Percentiles rank a stretch among this genome's conserved stretches.
These are phyloP conservation scores for Caenorhabditis inopinata DNA, from an alignment of 1,140 invertebrate species.

Conservation along the genomic window DNA sequence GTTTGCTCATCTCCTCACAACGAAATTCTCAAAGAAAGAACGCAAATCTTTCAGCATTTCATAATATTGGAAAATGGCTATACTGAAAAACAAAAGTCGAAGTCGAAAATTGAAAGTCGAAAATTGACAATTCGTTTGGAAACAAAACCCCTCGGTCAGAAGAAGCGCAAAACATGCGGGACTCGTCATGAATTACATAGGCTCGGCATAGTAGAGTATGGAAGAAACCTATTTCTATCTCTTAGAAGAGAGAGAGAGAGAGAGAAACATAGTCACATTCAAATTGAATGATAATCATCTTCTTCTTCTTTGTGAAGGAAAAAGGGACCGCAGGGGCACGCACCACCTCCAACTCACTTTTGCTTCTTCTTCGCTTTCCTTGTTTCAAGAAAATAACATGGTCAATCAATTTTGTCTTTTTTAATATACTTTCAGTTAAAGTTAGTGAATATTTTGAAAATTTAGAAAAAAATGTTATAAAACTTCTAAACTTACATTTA, in stretches of 20 bases:
- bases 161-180: not conserved
- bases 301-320: constrained; percentile 18
- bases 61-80: not conserved
- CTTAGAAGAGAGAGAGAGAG: constrained; percentile 1
- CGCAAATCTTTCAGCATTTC: not conserved
- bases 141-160: not conserved
- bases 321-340: constrained; percentile 8
- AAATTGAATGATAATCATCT: constrained; percentile 35
- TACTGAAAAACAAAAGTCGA: constrained; percentile 6
- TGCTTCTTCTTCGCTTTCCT: not conserved
- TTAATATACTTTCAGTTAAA: too few species aligned
- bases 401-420: too few species aligned
- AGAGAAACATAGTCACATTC: constrained; percentile 32
- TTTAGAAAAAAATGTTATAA: too few species aligned
- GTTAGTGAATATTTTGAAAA: too few species aligned
- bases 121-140: constrained; percentile 3
- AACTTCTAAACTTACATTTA: too few species aligned
- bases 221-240: not conserved
- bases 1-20: too few species aligned
- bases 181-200: constrained; percentile 18
- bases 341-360: constrained; percentile 22
- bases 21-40: too few species aligned
- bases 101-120: too few species aligned
- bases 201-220: not conserved
- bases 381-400: not conserved